These are phyloP conservation scores for Nyctalus aviator DNA, from an alignment of 2,797 vertebrate genomes.

Conservation along the genomic window DNA sequence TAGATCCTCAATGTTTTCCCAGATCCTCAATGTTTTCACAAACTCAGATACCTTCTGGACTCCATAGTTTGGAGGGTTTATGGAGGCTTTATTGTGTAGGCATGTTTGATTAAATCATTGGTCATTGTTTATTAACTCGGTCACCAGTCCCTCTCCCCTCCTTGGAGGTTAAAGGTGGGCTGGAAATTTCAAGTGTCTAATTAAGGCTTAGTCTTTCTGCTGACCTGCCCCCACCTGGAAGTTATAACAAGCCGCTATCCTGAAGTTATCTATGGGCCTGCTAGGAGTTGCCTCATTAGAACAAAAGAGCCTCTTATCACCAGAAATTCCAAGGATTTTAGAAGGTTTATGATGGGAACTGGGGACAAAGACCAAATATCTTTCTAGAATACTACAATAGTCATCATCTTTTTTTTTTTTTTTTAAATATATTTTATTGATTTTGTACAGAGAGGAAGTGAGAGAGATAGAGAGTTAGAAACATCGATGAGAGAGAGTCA, in stretches of 20 bases:
- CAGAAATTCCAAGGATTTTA: neutral
- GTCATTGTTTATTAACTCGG: neutral
- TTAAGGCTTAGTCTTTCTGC: neutral
- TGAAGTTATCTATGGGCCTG: neutral
- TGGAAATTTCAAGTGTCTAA: conserved; percentile 1
- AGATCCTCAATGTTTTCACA: neutral
- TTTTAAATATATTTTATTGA: too few relatives aligned
- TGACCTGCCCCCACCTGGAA: neutral
- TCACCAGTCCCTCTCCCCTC: neutral
- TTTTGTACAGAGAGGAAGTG: too few relatives aligned
- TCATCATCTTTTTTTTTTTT: neutral
- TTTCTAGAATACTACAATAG: neutral
- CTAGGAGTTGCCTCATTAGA: neutral
- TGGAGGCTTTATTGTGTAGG: neutral
- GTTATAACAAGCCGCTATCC: neutral
- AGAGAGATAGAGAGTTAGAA: too few relatives aligned
- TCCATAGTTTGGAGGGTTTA: neutral
- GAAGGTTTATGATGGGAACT: neutral
- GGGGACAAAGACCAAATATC: neutral
- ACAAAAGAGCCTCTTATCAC: neutral
- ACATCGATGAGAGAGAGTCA: too few relatives aligned
- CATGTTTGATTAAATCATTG: neutral
- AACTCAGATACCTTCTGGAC: neutral
- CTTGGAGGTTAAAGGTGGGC: neutral
- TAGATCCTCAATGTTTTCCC: neutral